A percentile compares a stretch with the other conserved stretches of the same genome.
Evolutionary conservation across 2,113 vertebrate genomes (phyloP).

Genomic region (Taurulus bubalis): DNA sequence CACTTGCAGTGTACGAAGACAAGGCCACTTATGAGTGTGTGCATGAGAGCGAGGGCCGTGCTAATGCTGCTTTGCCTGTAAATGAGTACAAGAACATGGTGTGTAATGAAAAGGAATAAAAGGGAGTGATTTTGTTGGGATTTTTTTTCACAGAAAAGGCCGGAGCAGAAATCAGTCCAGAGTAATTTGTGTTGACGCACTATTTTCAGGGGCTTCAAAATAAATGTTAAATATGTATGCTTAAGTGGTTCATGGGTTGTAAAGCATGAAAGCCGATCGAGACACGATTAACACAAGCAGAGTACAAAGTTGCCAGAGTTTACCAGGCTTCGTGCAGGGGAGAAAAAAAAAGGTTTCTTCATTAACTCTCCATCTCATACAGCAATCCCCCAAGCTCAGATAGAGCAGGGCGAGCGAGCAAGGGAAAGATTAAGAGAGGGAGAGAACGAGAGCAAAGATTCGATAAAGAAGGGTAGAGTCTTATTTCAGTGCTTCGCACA

Average conservation of each 20-base stretch:
- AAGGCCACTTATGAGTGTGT: conserved; percentile 16
- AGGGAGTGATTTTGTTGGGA: background rate
- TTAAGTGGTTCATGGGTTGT: conserved; percentile 53
- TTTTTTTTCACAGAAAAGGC: conserved; percentile 1
- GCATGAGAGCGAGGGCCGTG: conserved; percentile 8
- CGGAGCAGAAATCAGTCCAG: background rate
- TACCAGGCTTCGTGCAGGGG: conserved; percentile 48
- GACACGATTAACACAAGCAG: conserved; percentile 63
- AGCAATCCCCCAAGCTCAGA: conserved; percentile 68
- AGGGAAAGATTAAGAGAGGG: conserved; percentile 65
- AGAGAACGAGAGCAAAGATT: conserved; percentile 66
- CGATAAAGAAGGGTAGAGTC: conserved; percentile 71
- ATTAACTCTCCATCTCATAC: conserved; percentile 75
- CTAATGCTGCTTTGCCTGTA: conserved; percentile 10
- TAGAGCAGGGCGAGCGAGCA: conserved; percentile 52
- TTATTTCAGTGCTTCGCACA: conserved; percentile 72
- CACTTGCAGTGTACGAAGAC: conserved; percentile 49
- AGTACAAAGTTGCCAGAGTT: conserved; percentile 64
- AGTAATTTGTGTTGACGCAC: conserved; percentile 36
- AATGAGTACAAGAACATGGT: conserved; percentile 35
- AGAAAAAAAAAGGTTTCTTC: conserved; percentile 59
- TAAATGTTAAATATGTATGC: conserved; percentile 67
- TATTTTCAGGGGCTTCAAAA: conserved; percentile 41
- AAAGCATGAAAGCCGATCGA: conserved; percentile 56
- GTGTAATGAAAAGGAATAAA: conserved; percentile 39